phyloP scores from a whole-genome alignment of 2,888 invertebrate species.

The Drosophila kanekoi region DNA sequence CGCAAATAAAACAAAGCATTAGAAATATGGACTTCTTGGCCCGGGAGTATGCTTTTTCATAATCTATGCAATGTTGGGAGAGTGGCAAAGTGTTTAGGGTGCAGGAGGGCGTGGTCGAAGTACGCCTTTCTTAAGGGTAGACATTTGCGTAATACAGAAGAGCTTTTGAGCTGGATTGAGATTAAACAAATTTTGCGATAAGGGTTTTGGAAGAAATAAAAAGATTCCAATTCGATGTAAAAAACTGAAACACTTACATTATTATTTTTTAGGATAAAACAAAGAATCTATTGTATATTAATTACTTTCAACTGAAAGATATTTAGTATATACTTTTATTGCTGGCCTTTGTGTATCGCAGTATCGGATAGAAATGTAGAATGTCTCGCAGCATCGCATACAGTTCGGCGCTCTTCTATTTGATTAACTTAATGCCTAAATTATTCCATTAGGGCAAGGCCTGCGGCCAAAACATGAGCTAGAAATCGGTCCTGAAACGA shows the following conservation, averaged over 20 bases:
- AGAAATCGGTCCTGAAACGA: conserved; percentile 29
- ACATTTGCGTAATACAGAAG: conserved; percentile 42
- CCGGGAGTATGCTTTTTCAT: conserved; percentile 76
- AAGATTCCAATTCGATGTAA: background rate
- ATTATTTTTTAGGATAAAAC: background rate
- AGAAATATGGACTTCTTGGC: conserved; percentile 84
- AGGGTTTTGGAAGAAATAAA: background rate
- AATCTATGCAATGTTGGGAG: conserved; percentile 67
- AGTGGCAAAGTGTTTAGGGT: conserved; percentile 28
- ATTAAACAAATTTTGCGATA: conserved; percentile 31
- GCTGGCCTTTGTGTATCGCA: conserved; percentile 21
- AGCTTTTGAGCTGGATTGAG: conserved; percentile 38
- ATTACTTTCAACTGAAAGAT: too few relatives aligned
- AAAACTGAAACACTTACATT: background rate
- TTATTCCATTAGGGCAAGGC: conserved; percentile 72
- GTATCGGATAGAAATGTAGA: conserved; percentile 4
- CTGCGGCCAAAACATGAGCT: conserved; percentile 69
- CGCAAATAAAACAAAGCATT: conserved; percentile 80
- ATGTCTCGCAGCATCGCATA: conserved; percentile 6
- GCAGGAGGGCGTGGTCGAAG: conserved; percentile 51
- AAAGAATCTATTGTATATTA: background rate
- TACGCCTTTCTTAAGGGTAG: conserved; percentile 8
- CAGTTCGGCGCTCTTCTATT: conserved; percentile 33
- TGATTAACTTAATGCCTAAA: conserved; percentile 65
- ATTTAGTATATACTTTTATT: conserved; percentile 33